phyloP scores from a whole-genome alignment of 2,888 invertebrate genomes.

The Calameuta idolon region DNA sequence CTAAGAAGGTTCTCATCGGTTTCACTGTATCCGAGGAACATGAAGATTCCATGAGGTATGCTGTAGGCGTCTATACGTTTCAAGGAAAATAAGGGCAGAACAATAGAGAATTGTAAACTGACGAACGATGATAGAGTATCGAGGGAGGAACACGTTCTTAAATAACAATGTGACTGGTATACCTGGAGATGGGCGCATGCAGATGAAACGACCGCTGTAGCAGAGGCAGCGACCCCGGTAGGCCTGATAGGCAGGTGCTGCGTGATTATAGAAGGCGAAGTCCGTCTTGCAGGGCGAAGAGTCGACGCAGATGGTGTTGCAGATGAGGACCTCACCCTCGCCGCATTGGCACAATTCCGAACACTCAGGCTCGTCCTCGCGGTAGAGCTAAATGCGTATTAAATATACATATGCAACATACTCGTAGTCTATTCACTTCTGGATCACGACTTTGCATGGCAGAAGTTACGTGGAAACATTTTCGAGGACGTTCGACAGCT shows the following conservation, averaged over 20 bases:
- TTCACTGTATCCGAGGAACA: constrained; percentile 90
- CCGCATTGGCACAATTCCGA: constrained; percentile 92
- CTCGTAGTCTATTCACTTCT: neutral
- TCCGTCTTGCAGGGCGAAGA: constrained; percentile 89
- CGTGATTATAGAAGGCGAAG: constrained; percentile 90
- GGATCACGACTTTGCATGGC: neutral
- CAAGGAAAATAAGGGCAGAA: constrained; percentile 12
- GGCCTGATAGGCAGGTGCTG: constrained; percentile 90
- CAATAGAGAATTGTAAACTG: neutral
- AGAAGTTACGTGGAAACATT: neutral
- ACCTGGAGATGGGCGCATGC: constrained; percentile 86
- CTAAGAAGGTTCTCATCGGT: constrained; percentile 87
- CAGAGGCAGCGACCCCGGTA: constrained; percentile 90
- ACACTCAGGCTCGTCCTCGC: constrained; percentile 88
- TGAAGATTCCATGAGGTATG: constrained; percentile 86
- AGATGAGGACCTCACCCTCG: constrained; percentile 80
- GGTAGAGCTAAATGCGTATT: constrained; percentile 74
- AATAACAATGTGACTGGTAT: constrained; percentile 36
- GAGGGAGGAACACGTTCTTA: neutral
- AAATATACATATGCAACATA: neutral
- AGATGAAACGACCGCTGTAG: constrained; percentile 92
- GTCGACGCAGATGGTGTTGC: constrained; percentile 90
- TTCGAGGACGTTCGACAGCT: neutral
- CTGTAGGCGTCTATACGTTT: constrained; percentile 75
- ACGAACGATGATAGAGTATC: neutral